These are phyloP conservation scores for Danio albolineatus DNA, from an alignment of 2,797 vertebrate species.

Conservation along the genomic window DNA sequence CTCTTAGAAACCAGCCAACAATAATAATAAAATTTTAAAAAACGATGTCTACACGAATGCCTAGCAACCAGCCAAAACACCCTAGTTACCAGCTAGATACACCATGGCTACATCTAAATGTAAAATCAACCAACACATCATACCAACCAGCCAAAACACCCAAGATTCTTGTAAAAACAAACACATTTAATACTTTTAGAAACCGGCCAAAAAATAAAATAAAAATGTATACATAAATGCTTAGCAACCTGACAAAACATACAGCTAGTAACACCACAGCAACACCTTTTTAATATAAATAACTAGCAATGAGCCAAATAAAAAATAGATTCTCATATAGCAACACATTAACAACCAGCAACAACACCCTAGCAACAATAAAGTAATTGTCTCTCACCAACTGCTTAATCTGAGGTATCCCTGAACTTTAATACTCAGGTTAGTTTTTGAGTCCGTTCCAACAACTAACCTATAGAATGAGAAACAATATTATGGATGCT, in stretches of 20 bases:
- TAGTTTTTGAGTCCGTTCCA: neutral
- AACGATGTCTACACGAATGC: too few species aligned
- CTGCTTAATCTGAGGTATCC: neutral
- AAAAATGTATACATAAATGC: neutral
- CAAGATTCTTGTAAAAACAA: too few species aligned
- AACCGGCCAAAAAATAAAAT: neutral
- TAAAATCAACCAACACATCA: too few species aligned
- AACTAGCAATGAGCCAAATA: neutral
- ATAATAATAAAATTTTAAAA: too few species aligned
- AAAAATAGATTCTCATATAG: too few species aligned
- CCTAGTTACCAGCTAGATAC: too few species aligned
- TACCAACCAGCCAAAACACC: too few species aligned
- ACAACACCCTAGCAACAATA: neutral
- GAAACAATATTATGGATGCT: neutral
- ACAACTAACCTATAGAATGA: neutral
- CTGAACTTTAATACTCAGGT: neutral
- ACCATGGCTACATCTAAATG: too few species aligned
- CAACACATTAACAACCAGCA: neutral
- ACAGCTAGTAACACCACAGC: neutral
- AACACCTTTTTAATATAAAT: too few species aligned
- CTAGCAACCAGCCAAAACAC: too few species aligned
- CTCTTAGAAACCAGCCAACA: neutral
- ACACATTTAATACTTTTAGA: too few species aligned
- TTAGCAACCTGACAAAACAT: neutral
- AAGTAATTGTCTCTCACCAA: neutral